These are phyloP conservation scores for Catharus ustulatus DNA, from an alignment of 2,797 vertebrate species.

Conservation along the genomic window DNA sequence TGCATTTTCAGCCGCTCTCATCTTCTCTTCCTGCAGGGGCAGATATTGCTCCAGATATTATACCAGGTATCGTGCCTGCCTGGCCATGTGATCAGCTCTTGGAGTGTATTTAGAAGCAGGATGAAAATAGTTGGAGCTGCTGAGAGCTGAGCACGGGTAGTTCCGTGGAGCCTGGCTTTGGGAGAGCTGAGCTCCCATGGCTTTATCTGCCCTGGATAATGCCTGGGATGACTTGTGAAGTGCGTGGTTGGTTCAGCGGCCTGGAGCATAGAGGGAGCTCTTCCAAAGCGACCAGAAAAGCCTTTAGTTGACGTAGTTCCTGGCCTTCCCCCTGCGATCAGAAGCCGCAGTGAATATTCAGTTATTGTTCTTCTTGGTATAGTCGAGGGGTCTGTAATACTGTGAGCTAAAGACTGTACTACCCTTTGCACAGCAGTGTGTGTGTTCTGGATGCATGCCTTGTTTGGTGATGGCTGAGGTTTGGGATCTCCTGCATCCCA, in stretches of 20 bases:
- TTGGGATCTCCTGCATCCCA: not conserved
- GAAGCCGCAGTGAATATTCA: not conserved
- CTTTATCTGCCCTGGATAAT: not conserved
- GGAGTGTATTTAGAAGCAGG: not conserved
- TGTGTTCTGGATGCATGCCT: not conserved
- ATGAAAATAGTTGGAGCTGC: not conserved
- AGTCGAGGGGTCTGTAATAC: not conserved
- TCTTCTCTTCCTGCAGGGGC: not conserved
- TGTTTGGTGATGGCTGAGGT: not conserved
- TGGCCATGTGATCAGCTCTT: not conserved
- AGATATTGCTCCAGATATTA: not conserved
- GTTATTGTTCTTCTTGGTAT: not conserved
- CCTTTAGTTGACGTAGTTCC: slow-evolving; percentile 6
- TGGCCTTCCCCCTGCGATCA: slow-evolving; percentile 1
- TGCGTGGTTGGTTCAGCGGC: not conserved
- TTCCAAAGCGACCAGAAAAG: not conserved
- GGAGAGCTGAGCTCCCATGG: not conserved
- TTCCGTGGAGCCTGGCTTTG: not conserved
- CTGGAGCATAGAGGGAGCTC: slow-evolving; percentile 63
- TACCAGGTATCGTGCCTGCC: not conserved
- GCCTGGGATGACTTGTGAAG: not conserved
- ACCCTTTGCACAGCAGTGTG: rapidly evolving
- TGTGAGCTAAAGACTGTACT: rapidly evolving
- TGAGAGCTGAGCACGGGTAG: not conserved
- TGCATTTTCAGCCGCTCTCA: not conserved